Percentiles rank a stretch among this genome's conserved stretches.
These are phyloP conservation scores for Acanthacorydalis orientalis DNA, from an alignment of 2,888 invertebrate genomes.

Conservation along the genomic window DNA sequence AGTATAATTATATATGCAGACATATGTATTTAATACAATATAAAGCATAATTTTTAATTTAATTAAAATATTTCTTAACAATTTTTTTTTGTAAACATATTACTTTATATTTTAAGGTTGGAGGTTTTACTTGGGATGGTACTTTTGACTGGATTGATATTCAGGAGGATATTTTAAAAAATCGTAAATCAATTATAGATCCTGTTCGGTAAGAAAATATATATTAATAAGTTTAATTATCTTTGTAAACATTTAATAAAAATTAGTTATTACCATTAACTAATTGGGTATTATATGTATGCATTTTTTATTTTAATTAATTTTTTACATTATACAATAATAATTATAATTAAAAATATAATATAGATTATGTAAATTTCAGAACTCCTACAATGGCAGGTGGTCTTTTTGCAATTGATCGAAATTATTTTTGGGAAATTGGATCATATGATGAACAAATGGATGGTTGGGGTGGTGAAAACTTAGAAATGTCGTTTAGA, in stretches of 20 bases:
- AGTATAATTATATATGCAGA: no score
- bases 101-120: conserved; percentile 39
- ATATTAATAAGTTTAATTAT: no score
- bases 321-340: no score
- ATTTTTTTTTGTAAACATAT: conserved; percentile 10
- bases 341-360: no score
- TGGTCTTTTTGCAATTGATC: conserved; percentile 84
- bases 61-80: neutral
- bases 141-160: conserved; percentile 88
- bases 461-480: conserved; percentile 97
- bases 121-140: conserved; percentile 75
- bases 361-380: conserved; percentile 18
- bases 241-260: no score
- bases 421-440: conserved; percentile 86
- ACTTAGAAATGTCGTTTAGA: conserved; percentile 92
- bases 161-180: conserved; percentile 41
- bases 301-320: no score
- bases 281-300: no score
- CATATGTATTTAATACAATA: no score
- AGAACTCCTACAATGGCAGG: conserved; percentile 93
- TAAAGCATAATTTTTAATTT: no score
- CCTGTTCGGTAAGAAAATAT: conserved; percentile 39
- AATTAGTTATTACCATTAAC: no score
- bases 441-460: conserved; percentile 82
- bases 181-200: conserved; percentile 37